Evolutionary conservation across 2,797 vertebrate genomes (phyloP).

Genomic region (Acropternis orthonyx): DNA sequence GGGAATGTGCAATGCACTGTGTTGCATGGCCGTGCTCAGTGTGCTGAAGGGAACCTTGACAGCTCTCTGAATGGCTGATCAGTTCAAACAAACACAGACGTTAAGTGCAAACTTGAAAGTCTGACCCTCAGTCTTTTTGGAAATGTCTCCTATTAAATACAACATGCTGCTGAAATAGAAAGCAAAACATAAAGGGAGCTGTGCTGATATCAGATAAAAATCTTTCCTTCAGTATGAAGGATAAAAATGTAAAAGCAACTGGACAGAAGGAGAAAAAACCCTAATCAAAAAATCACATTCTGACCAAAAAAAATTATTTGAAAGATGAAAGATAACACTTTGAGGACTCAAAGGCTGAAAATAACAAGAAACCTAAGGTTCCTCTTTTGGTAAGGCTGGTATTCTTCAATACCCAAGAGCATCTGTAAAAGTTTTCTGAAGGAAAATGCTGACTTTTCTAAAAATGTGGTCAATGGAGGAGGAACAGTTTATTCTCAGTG

Average conservation of each 20-base stretch:
- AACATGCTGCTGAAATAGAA: slow-evolving; percentile 1
- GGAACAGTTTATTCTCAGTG: background rate
- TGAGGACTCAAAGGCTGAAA: background rate
- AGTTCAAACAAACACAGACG: background rate
- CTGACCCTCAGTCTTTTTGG: slow-evolving; percentile 44
- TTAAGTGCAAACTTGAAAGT: slow-evolving; percentile 23
- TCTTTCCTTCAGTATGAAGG: background rate
- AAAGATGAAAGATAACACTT: background rate
- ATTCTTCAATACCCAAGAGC: background rate
- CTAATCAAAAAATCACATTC: slow-evolving; percentile 7
- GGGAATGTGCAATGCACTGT: background rate
- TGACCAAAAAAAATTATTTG: background rate
- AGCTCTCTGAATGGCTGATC: background rate
- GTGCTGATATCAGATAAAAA: slow-evolving; percentile 18
- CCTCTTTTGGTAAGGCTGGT: background rate
- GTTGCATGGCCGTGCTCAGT: background rate
- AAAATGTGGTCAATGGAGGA: background rate
- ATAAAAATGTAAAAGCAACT: background rate
- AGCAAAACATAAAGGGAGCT: background rate
- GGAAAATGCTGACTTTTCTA: slow-evolving; percentile 51
- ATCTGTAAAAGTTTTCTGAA: slow-evolving; percentile 14
- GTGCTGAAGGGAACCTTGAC: background rate
- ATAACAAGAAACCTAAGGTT: slow-evolving; percentile 11
- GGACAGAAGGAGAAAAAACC: background rate
- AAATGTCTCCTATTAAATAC: slow-evolving; percentile 46